Evolutionary conservation across 2,113 vertebrate species (phyloP).

Genomic region (Hepsetus odoe): DNA sequence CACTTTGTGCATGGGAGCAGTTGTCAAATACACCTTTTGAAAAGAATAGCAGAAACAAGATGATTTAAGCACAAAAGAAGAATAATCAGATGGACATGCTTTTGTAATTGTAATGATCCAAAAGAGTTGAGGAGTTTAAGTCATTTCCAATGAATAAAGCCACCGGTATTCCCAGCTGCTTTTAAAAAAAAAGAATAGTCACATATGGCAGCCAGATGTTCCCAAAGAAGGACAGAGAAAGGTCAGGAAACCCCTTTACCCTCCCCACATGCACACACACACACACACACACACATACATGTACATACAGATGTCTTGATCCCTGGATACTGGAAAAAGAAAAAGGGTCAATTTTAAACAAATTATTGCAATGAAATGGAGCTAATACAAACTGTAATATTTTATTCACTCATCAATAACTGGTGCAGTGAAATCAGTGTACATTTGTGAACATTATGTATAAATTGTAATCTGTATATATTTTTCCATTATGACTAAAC

Average conservation of each 20-base stretch:
- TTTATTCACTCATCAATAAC: constrained; percentile 45
- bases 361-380: constrained; percentile 51
- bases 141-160: constrained; percentile 68
- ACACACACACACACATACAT: constrained; percentile 8
- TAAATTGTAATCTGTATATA: no score
- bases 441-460: no score
- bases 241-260: constrained; percentile 81
- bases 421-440: background rate
- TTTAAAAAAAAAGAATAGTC: constrained; percentile 65
- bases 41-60: constrained; percentile 18
- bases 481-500: no score
- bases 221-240: constrained; percentile 65
- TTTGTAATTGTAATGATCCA: constrained; percentile 44
- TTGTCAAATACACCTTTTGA: constrained; percentile 90
- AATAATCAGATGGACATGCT: background rate
- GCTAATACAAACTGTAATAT: constrained; percentile 50
- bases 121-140: constrained; percentile 58
- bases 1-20: constrained; percentile 86
- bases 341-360: constrained; percentile 49
- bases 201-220: constrained; percentile 78
- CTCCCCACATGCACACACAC: constrained; percentile 49
- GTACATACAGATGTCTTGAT: constrained; percentile 2
- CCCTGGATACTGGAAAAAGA: constrained; percentile 22
- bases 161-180: constrained; percentile 72
- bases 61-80: constrained; percentile 9